Evolutionary conservation across 2,797 vertebrate species (phyloP).

Genomic region (Knipowitschia caucasica): DNA sequence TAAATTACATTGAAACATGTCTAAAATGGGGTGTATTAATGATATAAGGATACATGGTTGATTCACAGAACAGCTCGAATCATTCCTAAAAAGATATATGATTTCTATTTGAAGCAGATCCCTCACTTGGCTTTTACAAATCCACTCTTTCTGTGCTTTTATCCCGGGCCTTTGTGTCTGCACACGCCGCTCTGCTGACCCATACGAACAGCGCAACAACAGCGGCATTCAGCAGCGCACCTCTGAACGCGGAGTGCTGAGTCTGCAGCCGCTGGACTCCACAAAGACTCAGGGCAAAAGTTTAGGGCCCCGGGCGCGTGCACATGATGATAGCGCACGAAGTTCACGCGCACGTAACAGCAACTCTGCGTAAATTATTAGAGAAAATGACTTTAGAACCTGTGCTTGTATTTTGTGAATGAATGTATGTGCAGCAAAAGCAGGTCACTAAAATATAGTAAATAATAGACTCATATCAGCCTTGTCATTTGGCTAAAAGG

Average conservation of each 20-base stretch:
- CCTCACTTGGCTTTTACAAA: slow-evolving; percentile 49
- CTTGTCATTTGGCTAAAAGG: no score
- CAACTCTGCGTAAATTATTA: not conserved
- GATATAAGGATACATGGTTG: no score
- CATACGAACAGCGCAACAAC: slow-evolving; percentile 65
- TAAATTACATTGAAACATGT: no score
- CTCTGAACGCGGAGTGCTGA: slow-evolving; percentile 63
- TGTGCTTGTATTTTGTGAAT: no score
- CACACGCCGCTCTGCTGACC: slow-evolving; percentile 73
- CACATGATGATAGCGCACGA: not conserved
- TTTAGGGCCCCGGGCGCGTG: not conserved
- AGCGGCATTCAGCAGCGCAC: slow-evolving; percentile 43
- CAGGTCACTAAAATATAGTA: no score
- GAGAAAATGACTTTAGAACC: no score
- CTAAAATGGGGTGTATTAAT: no score
- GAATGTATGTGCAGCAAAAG: no score
- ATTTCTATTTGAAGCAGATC: slow-evolving; percentile 10
- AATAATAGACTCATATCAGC: no score
- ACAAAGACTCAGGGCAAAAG: slow-evolving; percentile 4
- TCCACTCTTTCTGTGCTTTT: slow-evolving; percentile 63
- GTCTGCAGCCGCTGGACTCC: slow-evolving; percentile 37
- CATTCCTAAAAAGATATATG: no score
- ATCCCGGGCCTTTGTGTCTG: slow-evolving; percentile 65
- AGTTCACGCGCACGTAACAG: slow-evolving; percentile 3
- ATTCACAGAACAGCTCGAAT: no score